A percentile compares a stretch with the other conserved stretches of the same genome.
Conservation (phyloP, 2,888 invertebrate genomes). For the Mactromeris polynyma region DNA sequence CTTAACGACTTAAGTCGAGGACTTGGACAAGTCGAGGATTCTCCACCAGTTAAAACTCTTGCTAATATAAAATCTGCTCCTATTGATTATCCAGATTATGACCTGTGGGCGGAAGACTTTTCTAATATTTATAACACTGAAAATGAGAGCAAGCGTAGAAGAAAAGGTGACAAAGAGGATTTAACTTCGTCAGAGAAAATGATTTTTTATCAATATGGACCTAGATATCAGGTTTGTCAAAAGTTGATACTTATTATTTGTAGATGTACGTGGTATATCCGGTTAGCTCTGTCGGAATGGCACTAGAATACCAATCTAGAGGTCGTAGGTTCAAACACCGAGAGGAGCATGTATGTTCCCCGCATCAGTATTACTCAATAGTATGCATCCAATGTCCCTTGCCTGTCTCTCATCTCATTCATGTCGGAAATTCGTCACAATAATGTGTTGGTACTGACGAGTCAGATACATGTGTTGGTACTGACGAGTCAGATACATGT, state of each 20-base stretch:
- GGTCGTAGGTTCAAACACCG: no score
- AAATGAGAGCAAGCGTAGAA: neutral
- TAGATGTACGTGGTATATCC: no score
- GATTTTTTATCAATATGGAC: neutral
- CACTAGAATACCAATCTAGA: no score
- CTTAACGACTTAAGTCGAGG: constrained; percentile 21
- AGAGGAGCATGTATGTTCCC: no score
- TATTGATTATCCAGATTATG: constrained; percentile 12
- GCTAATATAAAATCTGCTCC: constrained; percentile 2
- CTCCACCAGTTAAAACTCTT: constrained; percentile 7
- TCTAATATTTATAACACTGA: neutral
- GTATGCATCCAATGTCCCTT: no score
- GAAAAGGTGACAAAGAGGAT: neutral
- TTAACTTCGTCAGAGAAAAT: neutral
- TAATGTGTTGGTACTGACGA: no score
- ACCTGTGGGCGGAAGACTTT: constrained; percentile 11
- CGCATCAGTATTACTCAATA: no score
- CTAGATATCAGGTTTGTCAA: neutral
- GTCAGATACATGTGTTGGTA: no score
- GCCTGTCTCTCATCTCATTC: no score
- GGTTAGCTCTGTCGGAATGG: no score
- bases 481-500: no score
- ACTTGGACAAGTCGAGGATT: constrained; percentile 15
- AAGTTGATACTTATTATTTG: neutral
- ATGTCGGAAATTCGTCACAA: no score